Evolutionary conservation across 2,888 invertebrate genomes (phyloP).

Genomic region (Choristoneura rosaceana): DNA sequence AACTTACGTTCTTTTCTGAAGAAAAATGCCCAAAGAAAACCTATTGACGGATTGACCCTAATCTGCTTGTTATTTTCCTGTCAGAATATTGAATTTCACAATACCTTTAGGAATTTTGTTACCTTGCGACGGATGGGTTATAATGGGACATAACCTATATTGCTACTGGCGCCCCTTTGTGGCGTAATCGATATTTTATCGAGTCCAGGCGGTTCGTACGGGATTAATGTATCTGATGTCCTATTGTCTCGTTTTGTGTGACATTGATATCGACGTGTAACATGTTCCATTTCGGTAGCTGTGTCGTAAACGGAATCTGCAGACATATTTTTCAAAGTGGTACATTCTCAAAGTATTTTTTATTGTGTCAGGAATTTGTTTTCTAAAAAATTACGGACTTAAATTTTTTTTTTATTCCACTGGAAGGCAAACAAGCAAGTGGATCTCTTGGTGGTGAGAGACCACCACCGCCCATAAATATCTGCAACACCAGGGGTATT

Average conservation of each 20-base stretch:
- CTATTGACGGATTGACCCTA: constrained; percentile 8
- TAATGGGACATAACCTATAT: constrained; percentile 24
- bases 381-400: no score
- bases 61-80: constrained; percentile 19
- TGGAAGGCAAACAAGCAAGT: no score
- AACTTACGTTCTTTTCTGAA: constrained; percentile 5
- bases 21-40: not conserved
- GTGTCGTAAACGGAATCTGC: not conserved
- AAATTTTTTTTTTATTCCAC: no score
- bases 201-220: constrained; percentile 7
- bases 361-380: no score
- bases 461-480: no score
- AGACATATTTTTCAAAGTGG: no score
- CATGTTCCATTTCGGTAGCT: not conserved
- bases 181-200: constrained; percentile 22
- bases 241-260: constrained; percentile 7
- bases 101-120: constrained; percentile 22
- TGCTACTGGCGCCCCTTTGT: constrained; percentile 15
- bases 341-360: no score
- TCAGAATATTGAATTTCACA: constrained; percentile 22
- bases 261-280: constrained; percentile 17
- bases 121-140: constrained; percentile 11
- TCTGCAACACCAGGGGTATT: no score
- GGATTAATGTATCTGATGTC: constrained; percentile 19
- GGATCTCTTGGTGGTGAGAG: no score